Percentiles rank a stretch among this genome's conserved stretches.
Conservation (phyloP, 2,113 vertebrate species). For the Alces alces region DNA sequence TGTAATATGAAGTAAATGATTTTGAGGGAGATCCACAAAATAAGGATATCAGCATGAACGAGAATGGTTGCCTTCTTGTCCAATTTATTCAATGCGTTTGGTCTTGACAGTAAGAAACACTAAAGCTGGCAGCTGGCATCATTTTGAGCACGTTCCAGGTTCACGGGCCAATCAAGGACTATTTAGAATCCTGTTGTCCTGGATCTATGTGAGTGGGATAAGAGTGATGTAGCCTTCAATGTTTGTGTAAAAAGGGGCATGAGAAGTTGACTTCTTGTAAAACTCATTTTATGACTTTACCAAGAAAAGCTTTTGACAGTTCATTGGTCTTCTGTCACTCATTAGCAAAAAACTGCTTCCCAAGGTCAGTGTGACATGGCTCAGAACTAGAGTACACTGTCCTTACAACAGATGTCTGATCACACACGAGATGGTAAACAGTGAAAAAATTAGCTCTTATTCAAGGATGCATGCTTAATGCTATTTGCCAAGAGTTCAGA, state of each 20-base stretch:
- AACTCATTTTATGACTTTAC: slow-evolving; percentile 26
- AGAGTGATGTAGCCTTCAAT: not conserved
- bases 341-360: slow-evolving; percentile 38
- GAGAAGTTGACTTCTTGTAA: not conserved
- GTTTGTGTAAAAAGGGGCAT: not conserved
- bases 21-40: not conserved
- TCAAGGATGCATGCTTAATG: not conserved
- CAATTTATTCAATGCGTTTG: not conserved
- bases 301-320: not conserved
- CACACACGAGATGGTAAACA: not conserved
- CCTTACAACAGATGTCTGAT: not conserved
- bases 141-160: not conserved
- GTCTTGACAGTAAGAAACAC: not conserved
- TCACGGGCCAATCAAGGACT: not conserved
- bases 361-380: slow-evolving; percentile 11
- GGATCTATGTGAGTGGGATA: not conserved
- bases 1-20: slow-evolving; percentile 1
- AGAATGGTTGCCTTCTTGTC: not conserved
- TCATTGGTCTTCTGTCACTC: slow-evolving; percentile 16
- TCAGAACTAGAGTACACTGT: not conserved
- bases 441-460: slow-evolving; percentile 6
- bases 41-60: not conserved
- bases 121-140: not conserved
- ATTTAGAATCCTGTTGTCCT: slow-evolving; percentile 20
- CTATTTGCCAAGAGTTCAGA: slow-evolving; percentile 16